Conservation (phyloP, 1,140 invertebrate genomes). For the Halyomorpha halys region DNA sequence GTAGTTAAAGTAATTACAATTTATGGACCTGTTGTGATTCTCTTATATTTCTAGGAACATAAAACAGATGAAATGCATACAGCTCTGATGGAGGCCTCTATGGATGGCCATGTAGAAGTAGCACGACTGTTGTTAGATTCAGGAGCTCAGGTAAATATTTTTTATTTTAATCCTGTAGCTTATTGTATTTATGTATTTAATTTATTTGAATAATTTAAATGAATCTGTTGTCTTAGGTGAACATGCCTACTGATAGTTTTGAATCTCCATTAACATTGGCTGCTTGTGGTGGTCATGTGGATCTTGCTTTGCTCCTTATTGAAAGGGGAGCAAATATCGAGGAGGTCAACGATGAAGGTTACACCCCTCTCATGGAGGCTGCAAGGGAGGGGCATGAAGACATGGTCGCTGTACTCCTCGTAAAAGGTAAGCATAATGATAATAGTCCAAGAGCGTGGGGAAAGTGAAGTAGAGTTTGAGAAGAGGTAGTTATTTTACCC, state of each 20-base stretch:
- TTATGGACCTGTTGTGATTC: not conserved
- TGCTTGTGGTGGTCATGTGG: slow-evolving; percentile 96
- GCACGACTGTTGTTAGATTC: slow-evolving; percentile 78
- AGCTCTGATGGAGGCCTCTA: slow-evolving; percentile 97
- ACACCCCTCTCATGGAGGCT: slow-evolving; percentile 98
- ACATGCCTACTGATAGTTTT: slow-evolving; percentile 99
- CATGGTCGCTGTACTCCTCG: slow-evolving; percentile 89
- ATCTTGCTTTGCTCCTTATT: slow-evolving; percentile 86
- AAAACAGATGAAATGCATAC: slow-evolving; percentile 99
- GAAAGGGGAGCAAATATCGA: slow-evolving; percentile 97
- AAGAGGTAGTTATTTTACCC: too few species aligned
- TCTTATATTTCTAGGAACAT: slow-evolving; percentile 54
- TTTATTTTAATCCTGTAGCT: not conserved
- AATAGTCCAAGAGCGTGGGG: too few species aligned
- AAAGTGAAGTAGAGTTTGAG: too few species aligned
- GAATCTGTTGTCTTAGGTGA: slow-evolving; percentile 51
- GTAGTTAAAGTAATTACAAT: too few species aligned
- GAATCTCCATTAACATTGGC: slow-evolving; percentile 96
- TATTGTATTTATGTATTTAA: not conserved
- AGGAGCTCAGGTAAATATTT: slow-evolving; percentile 73
- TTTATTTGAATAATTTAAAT: not conserved
- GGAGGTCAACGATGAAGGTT: slow-evolving; percentile 99
- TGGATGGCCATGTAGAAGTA: slow-evolving; percentile 98
- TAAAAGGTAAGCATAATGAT: slow-evolving; percentile 55
- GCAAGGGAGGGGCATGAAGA: slow-evolving; percentile 96